Conservation (phyloP, 2,888 invertebrate genomes). For the Lepidochrysops patricia region DNA sequence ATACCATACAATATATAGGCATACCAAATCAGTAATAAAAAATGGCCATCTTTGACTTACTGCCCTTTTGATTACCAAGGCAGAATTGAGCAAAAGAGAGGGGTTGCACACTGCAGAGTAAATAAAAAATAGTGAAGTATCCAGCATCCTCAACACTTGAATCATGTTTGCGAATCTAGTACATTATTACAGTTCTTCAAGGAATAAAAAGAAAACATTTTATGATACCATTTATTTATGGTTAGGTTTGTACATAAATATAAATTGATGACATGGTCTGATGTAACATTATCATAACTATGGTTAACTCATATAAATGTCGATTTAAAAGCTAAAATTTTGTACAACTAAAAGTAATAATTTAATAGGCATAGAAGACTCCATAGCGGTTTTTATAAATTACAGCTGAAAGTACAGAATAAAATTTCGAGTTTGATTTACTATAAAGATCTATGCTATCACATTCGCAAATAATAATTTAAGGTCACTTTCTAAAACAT, state of each 20-base stretch:
- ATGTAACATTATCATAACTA: constrained; percentile 50
- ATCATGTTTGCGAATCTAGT: no score
- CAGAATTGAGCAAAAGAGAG: no score
- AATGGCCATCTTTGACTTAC: no score
- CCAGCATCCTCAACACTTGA: no score
- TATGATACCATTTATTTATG: constrained; percentile 65
- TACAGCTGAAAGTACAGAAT: constrained; percentile 24
- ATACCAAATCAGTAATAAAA: no score
- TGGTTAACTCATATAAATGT: constrained; percentile 61
- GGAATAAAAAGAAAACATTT: constrained; percentile 26
- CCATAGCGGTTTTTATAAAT: constrained; percentile 35
- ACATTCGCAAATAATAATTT: constrained; percentile 57
- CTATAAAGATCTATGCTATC: constrained; percentile 67
- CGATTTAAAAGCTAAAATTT: constrained; percentile 54
- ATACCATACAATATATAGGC: no score
- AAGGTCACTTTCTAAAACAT: constrained; percentile 40
- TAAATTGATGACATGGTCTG: constrained; percentile 50
- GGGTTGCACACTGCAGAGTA: no score
- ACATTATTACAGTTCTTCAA: no score
- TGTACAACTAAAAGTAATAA: constrained; percentile 44
- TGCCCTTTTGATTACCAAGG: no score
- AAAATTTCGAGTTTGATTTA: constrained; percentile 39
- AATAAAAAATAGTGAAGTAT: no score
- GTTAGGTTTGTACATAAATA: constrained; percentile 67
- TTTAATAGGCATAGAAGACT: constrained; percentile 33